Percentiles rank a stretch among this genome's conserved stretches.
Evolutionary conservation across 2,888 invertebrate species (phyloP).

Genomic region (Cosmia trapezina): DNA sequence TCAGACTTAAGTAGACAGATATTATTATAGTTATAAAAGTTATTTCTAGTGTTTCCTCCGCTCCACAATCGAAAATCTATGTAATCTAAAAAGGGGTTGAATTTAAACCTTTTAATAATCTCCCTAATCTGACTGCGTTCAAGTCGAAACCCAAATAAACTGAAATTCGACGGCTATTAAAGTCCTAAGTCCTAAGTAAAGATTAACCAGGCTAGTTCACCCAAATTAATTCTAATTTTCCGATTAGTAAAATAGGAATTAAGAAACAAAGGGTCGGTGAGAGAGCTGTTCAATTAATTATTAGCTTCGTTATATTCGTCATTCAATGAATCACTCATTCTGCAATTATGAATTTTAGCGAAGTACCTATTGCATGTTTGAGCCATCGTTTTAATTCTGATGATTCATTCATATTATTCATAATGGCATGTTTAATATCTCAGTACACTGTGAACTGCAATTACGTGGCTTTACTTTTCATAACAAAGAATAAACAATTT

Average conservation of each 20-base stretch:
- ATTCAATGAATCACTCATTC: conserved; percentile 15
- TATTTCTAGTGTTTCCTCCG: not conserved
- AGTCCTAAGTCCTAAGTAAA: conserved; percentile 3
- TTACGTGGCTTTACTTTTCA: conserved; percentile 23
- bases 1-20: not conserved
- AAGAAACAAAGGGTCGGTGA: not conserved
- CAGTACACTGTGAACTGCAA: not conserved
- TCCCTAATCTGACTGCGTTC: not conserved
- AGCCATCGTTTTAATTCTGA: conserved; percentile 11
- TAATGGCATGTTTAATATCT: conserved; percentile 22
- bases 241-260: conserved; percentile 9
- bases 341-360: conserved; percentile 9
- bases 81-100: conserved; percentile 7
- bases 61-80: conserved; percentile 10
- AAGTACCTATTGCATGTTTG: conserved; percentile 22
- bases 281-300: conserved; percentile 1
- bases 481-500: conserved; percentile 16
- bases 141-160: conserved; percentile 3
- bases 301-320: not conserved
- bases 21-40: not conserved
- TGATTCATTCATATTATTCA: conserved; percentile 48
- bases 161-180: not conserved
- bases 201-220: not conserved
- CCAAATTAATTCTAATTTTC: conserved; percentile 9
- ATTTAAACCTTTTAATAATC: conserved; percentile 39